A percentile compares a stretch with the other conserved stretches of the same genome.
phyloP scores from a whole-genome alignment of 2,888 invertebrate species.

The Athalia cordata region DNA sequence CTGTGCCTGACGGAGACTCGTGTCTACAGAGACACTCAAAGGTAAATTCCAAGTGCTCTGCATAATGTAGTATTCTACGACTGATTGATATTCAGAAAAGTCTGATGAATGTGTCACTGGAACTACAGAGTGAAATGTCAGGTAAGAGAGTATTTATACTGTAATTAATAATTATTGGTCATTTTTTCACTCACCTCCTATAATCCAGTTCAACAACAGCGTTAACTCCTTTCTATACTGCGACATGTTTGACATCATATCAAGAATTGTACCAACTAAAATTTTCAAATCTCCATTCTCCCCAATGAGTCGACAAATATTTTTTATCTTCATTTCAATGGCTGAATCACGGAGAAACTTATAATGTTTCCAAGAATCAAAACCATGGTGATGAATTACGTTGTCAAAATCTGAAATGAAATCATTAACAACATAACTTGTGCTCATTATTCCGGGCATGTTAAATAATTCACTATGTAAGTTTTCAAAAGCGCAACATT shows the following conservation, averaged over 20 bases:
- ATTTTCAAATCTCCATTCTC: slow-evolving; percentile 76
- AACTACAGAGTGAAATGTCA: slow-evolving; percentile 49
- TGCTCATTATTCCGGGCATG: not conserved
- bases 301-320: slow-evolving; percentile 77
- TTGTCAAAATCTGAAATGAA: slow-evolving; percentile 70
- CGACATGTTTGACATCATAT: slow-evolving; percentile 75
- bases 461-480: not conserved
- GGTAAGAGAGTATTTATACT: not conserved
- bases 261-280: slow-evolving; percentile 79
- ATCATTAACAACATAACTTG: slow-evolving; percentile 4
- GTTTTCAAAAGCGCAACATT: not conserved
- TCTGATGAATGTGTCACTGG: slow-evolving; percentile 52
- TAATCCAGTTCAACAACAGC: slow-evolving; percentile 78
- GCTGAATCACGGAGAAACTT: slow-evolving; percentile 76
- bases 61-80: slow-evolving; percentile 63
- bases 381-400: slow-evolving; percentile 65
- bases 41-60: slow-evolving; percentile 66
- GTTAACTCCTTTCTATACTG: slow-evolving; percentile 79
- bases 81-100: slow-evolving; percentile 60
- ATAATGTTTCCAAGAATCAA: slow-evolving; percentile 79
- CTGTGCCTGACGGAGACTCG: slow-evolving; percentile 74
- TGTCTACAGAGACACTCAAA: slow-evolving; percentile 58
- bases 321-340: slow-evolving; percentile 75
- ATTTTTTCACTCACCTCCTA: slow-evolving; percentile 69
- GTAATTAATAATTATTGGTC: slow-evolving; percentile 19